phyloP scores from a whole-genome alignment of 2,888 invertebrate species.

The Apeira syringaria region DNA sequence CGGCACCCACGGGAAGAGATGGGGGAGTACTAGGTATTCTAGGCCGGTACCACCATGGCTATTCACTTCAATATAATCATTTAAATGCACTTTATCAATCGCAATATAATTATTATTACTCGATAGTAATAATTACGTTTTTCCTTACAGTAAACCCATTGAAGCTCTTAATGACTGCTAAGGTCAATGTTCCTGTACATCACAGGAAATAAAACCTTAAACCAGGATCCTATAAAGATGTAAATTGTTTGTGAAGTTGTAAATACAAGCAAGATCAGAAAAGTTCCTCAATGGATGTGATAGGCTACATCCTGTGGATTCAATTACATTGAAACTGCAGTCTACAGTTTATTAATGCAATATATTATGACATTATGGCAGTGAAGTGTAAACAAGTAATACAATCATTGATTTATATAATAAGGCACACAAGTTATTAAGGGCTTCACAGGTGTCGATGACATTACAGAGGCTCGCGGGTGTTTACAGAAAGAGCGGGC shows the following conservation, averaged over 20 bases:
- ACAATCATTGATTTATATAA: neutral
- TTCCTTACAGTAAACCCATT: constrained; percentile 44
- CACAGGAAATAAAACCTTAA: constrained; percentile 39
- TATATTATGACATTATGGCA: constrained; percentile 6
- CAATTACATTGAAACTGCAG: constrained; percentile 68
- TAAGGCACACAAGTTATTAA: no score
- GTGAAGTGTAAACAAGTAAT: constrained; percentile 8
- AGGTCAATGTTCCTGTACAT: constrained; percentile 47
- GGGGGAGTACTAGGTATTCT: no score
- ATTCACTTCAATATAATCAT: no score
- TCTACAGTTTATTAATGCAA: constrained; percentile 38
- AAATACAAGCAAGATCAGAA: constrained; percentile 52
- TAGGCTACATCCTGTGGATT: constrained; percentile 76
- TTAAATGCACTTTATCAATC: no score
- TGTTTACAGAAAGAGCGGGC: no score
- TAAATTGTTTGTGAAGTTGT: constrained; percentile 28
- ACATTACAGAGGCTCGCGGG: no score
- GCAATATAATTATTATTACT: no score
- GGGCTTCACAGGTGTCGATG: no score
- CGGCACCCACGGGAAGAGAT: no score
- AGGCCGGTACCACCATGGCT: no score
- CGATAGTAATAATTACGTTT: constrained; percentile 35
- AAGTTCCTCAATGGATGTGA: constrained; percentile 68
- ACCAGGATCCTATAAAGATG: constrained; percentile 28
- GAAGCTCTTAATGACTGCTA: constrained; percentile 49